Evolutionary conservation across 2,888 invertebrate genomes (phyloP).

Genomic region (Thecocarcelia acutangulata): DNA sequence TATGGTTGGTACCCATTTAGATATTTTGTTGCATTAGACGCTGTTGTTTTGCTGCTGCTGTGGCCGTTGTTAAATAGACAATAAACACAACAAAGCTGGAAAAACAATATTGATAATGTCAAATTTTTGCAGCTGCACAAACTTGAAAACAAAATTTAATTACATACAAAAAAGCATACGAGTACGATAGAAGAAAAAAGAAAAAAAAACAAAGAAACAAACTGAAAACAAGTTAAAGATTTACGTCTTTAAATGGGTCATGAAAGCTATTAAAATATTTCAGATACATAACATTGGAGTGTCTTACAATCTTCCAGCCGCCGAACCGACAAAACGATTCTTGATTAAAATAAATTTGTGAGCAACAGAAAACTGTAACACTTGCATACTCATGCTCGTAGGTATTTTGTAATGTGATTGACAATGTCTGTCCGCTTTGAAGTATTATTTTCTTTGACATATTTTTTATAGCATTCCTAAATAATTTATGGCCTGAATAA

Average conservation of each 20-base stretch:
- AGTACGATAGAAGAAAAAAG: background rate
- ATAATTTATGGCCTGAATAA: too few species aligned
- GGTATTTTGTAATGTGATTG: too few species aligned
- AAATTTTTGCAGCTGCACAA: slow-evolving; percentile 67
- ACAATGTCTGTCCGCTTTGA: too few species aligned
- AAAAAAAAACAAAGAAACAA: too few species aligned
- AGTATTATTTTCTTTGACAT: too few species aligned
- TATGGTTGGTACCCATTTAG: background rate
- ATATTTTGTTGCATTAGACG: slow-evolving; percentile 11
- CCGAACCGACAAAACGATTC: background rate
- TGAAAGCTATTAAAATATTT: slow-evolving; percentile 23
- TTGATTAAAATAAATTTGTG: background rate
- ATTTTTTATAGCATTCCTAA: too few species aligned
- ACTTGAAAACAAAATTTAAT: slow-evolving; percentile 58
- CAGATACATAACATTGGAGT: background rate
- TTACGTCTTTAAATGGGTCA: slow-evolving; percentile 44
- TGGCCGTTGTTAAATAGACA: slow-evolving; percentile 32
- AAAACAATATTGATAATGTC: slow-evolving; percentile 58
- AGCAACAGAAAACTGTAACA: background rate
- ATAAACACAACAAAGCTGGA: slow-evolving; percentile 12
- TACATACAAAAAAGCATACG: background rate
- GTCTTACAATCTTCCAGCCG: background rate
- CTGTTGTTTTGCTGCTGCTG: slow-evolving; percentile 20
- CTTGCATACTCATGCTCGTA: too few species aligned
- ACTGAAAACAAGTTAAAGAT: slow-evolving; percentile 4